Conservation (phyloP, 1,140 invertebrate species). For the Drosophila nigromelanica region DNA sequence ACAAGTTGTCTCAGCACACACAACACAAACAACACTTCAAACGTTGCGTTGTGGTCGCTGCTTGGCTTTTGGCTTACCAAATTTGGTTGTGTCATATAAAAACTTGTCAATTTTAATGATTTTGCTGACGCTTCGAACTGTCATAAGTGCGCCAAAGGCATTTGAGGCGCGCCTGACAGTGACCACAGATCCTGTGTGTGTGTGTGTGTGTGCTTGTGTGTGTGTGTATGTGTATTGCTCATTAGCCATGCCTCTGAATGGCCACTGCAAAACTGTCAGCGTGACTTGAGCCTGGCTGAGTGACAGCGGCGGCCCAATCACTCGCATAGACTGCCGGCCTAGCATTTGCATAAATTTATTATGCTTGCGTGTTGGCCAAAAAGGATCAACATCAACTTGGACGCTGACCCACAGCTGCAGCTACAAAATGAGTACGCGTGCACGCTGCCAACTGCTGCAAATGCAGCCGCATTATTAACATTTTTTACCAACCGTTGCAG, state of each 20-base stretch:
- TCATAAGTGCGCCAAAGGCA: slow-evolving; percentile 80
- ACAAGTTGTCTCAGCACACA: slow-evolving; percentile 59
- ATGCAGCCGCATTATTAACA: slow-evolving; percentile 77
- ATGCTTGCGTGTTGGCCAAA: slow-evolving; percentile 60
- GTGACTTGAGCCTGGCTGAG: slow-evolving; percentile 47
- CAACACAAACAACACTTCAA: slow-evolving; percentile 64
- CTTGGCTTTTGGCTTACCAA: slow-evolving; percentile 62
- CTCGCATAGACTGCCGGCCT: slow-evolving; percentile 11
- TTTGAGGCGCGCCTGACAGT: slow-evolving; percentile 45
- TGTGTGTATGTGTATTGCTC: slow-evolving; percentile 54
- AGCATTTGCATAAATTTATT: slow-evolving; percentile 74
- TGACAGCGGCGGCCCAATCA: slow-evolving; percentile 55
- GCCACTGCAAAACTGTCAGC: slow-evolving; percentile 47
- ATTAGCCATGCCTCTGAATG: slow-evolving; percentile 65
- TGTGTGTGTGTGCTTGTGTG: slow-evolving; percentile 3
- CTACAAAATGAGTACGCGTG: slow-evolving; percentile 63
- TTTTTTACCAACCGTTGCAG: slow-evolving; percentile 45
- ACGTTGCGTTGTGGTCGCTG: slow-evolving; percentile 59
- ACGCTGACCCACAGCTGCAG: slow-evolving; percentile 30
- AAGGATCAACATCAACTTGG: slow-evolving; percentile 49
- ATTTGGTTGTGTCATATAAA: slow-evolving; percentile 78
- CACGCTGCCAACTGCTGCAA: slow-evolving; percentile 59
- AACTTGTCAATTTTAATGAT: slow-evolving; percentile 84
- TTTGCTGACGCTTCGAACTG: slow-evolving; percentile 83
- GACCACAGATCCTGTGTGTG: slow-evolving; percentile 21